These are phyloP conservation scores for Tragelaphus imberbis DNA, from an alignment of 2,113 vertebrate genomes.

Conservation along the genomic window DNA sequence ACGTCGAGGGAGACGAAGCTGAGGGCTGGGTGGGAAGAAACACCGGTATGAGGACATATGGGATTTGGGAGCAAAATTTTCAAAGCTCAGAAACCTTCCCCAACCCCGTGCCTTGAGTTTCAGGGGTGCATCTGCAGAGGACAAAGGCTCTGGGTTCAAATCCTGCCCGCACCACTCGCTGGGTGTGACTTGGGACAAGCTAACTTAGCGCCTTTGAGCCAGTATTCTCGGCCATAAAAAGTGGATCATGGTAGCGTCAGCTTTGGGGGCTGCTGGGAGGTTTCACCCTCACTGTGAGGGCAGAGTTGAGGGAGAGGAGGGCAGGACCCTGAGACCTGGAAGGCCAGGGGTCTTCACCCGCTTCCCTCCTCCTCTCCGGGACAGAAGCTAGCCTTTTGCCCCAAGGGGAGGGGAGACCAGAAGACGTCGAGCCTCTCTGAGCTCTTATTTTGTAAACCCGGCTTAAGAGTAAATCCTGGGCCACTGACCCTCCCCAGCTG, in stretches of 20 bases:
- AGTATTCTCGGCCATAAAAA: not conserved
- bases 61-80: not conserved
- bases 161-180: not conserved
- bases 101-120: fast-evolving
- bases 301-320: fast-evolving
- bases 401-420: not conserved
- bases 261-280: fast-evolving
- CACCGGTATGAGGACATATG: fast-evolving
- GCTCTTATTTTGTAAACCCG: slow-evolving; percentile 1
- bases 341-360: not conserved
- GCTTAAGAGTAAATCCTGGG: slow-evolving; percentile 13
- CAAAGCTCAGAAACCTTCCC: not conserved
- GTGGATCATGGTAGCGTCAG: fast-evolving
- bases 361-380: not conserved
- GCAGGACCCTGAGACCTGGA: not conserved
- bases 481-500: not conserved
- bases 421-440: not conserved
- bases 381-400: not conserved
- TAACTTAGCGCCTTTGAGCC: not conserved
- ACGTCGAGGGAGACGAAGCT: fast-evolving
- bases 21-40: not conserved
- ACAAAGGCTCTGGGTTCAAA: not conserved
- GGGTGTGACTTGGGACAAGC: not conserved
- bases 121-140: not conserved
- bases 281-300: too few species aligned